Percentiles rank a stretch among this genome's conserved stretches.
Conservation (phyloP, 2,113 vertebrate species). For the Saguinus midas region DNA sequence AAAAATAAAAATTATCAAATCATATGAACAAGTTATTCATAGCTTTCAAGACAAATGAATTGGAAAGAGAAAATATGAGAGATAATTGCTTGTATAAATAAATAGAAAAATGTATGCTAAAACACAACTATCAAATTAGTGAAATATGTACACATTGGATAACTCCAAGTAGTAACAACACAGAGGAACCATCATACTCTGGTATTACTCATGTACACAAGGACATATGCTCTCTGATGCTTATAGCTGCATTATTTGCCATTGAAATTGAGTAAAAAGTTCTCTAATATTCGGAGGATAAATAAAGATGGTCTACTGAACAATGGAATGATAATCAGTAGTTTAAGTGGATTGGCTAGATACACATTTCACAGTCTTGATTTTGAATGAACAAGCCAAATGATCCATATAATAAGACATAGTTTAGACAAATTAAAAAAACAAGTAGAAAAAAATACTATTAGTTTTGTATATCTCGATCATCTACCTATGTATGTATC, state of each 20-base stretch:
- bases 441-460: not conserved
- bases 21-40: not conserved
- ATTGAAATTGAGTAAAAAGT: not conserved
- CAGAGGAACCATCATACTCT: fast-evolving
- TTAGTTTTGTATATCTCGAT: not conserved
- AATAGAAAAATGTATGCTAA: not conserved
- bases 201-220: fast-evolving
- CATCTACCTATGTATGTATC: not conserved
- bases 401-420: not conserved
- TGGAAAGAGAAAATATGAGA: not conserved
- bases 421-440: not conserved
- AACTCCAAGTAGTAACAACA: not conserved
- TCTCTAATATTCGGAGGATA: not conserved
- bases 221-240: fast-evolving
- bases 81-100: not conserved
- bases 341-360: not conserved
- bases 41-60: not conserved
- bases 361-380: not conserved
- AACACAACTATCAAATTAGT: not conserved
- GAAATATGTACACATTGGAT: not conserved
- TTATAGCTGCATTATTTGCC: not conserved
- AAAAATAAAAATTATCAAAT: not conserved
- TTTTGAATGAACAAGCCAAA: not conserved
- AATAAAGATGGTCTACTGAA: not conserved
- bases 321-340: not conserved